Base-by-base conservation (phyloP, 1,140 invertebrate genomes). In the Sesamia nonagrioides region DNA sequence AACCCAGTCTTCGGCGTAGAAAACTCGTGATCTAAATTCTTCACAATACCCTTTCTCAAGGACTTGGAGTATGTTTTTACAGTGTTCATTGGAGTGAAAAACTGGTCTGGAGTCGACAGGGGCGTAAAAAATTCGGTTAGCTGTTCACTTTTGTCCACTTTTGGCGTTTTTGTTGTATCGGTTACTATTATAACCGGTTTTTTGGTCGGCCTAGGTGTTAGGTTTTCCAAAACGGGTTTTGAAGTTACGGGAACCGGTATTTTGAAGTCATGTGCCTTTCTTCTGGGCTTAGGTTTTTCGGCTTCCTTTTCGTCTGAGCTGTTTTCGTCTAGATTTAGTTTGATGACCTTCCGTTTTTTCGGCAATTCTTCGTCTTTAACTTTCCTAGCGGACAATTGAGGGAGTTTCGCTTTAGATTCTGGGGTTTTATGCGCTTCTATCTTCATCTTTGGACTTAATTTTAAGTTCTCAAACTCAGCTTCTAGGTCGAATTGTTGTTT, bases 1-100 rank as follows among this genome's bases (percentile, higher is more conserved):
- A 15, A 8, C 9, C 18, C 63, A 6, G 63, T 79, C 71, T 85
- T 88, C 0, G 88, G 88, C 0, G 90, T 90, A 0, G 82, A 77
- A 33, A 92, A 92, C 45, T 92, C 92, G 0, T 76, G 54, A 68
- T 94, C 90, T 3, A 94, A 52, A 77, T 93, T 94, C 50, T 94
- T 94, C 2, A 91, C 88, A 15, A 92, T 85, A 37, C 78, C 66
- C 0, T 81, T 72, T n/a, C 80, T 75, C 7, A 85, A 50, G n/a
- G 81, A 84, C 33, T 87, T 89, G 0, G 87, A 81, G 27, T 92
- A 93, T 0, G 91, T 92, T 61, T 88, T 92, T 0, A 90, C 17
- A 0, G 86, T 81, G 0, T 89, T 85, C 82, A 90, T 82, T 0
- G 91, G 91, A 0, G 91, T 92, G 81, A 90, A 91, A 54, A 91